phyloP scores from a whole-genome alignment of 2,113 vertebrate species.

The Hydrochoerus hydrochaeris region DNA sequence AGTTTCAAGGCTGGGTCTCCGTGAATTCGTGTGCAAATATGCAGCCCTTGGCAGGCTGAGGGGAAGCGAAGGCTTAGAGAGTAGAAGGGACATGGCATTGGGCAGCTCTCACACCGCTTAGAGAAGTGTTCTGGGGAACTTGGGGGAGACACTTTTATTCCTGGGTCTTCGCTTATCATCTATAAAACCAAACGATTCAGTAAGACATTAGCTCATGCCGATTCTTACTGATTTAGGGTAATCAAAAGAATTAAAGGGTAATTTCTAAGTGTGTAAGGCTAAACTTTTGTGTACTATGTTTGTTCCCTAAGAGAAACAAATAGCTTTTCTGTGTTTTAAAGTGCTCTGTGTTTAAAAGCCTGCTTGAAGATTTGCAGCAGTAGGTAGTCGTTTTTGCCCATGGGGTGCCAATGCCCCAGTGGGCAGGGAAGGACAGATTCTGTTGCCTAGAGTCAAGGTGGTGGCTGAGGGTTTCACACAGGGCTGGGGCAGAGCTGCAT shows the following conservation, averaged over 20 bases:
- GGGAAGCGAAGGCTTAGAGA: neutral
- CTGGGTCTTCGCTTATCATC: neutral
- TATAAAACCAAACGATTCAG: neutral
- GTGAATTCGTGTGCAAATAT: neutral
- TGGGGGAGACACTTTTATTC: neutral
- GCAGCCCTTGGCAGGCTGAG: neutral
- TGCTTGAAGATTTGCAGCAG: neutral
- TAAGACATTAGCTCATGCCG: neutral
- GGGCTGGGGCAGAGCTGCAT: neutral
- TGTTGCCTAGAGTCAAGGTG: neutral
- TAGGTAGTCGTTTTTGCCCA: neutral
- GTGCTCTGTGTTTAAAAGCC: neutral
- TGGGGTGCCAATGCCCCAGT: neutral
- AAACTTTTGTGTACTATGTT: constrained; percentile 1
- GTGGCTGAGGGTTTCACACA: neutral
- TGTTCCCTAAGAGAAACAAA: constrained; percentile 17
- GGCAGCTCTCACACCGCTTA: neutral
- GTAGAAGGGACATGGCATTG: neutral
- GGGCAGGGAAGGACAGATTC: neutral
- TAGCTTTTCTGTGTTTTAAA: neutral
- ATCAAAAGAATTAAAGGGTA: neutral
- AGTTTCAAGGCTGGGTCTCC: neutral
- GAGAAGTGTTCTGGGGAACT: neutral
- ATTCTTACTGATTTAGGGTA: neutral
- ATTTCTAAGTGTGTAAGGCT: neutral